Base-by-base conservation (phyloP, 1,140 invertebrate genomes). In the Octopus bimaculoides region DNA sequence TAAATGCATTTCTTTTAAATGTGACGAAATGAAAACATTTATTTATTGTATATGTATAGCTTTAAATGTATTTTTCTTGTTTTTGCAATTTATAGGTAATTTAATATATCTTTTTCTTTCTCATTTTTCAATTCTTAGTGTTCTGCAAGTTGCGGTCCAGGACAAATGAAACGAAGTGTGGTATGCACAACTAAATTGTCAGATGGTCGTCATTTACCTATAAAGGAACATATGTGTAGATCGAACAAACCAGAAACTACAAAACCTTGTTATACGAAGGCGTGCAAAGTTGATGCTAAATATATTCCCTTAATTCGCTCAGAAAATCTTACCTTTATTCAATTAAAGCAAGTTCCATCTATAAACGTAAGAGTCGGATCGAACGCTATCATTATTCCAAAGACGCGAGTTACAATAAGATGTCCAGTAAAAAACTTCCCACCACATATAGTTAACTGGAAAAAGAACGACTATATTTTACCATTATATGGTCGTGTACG, bases 101-200 rank as follows among this genome's bases (percentile, higher is more conserved):
- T 61, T 41, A 41, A 41, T 41, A 41, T 41, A 3, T 41, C 7
- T 6, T 71, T 41, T 9, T 41, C 52, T 9, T 6, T 52, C 5
- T 52, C 61, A 61, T 14, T 52, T 55, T 20, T 74, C 17, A 7
- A 69, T 26, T 78, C 78, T 79, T 77, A 94, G 93, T 95, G 94
- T 86, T 92, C 93, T 12, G 90, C 91, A 85, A 91, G 92, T 5
- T 95, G 94, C 87, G 94, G 93, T 41, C 90, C 90, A 56, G 94
- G 94, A 14, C 87, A 89, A 4, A 92, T 93, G 82, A 90, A 85
- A 7, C 90, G 94, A 80, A 92, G 93, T 84, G 93, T 96, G 56
- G 92, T 94, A 81, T 98, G 97, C 89, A 95, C 96, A 85, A 96
- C 97, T 91, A 75, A 76, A 52, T 79, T 81, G 7, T 61, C 81